These are phyloP conservation scores for Zaprionus gabonicus DNA, from an alignment of 1,140 invertebrate species.

Conservation along the genomic window DNA sequence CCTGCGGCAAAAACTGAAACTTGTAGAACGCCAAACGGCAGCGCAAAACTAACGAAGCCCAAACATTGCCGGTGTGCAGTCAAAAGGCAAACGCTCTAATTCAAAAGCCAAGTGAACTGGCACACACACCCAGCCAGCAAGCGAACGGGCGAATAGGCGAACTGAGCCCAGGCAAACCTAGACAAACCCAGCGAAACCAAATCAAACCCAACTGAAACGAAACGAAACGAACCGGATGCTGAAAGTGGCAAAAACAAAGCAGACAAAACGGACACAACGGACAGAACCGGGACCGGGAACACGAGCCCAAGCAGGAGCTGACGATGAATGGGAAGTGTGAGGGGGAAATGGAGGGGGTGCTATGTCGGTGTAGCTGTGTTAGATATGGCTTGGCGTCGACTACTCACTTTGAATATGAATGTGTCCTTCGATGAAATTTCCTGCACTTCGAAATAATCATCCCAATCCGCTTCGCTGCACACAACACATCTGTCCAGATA, in stretches of 20 bases:
- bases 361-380: conserved; percentile 2
- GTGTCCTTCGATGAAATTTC: conserved; percentile 96
- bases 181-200: conserved; percentile 21
- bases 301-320: neutral
- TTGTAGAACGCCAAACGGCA: conserved; percentile 31
- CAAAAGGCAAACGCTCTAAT: conserved; percentile 76
- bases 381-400: conserved; percentile 5
- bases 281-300: neutral
- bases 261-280: neutral
- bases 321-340: too few relatives aligned
- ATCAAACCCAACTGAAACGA: conserved; percentile 5
- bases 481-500: conserved; percentile 96
- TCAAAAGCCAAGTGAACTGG: conserved; percentile 76
- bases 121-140: conserved; percentile 33
- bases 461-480: conserved; percentile 93
- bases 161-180: conserved; percentile 4
- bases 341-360: neutral
- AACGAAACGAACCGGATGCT: conserved; percentile 39
- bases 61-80: conserved; percentile 74
- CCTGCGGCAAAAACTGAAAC: neutral
- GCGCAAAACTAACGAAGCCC: conserved; percentile 72
- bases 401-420: conserved; percentile 95
- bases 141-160: neutral
- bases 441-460: conserved; percentile 98
- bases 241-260: conserved; percentile 29